These are phyloP conservation scores for Sardinella longiceps DNA, from an alignment of 2,797 vertebrate species.

Conservation along the genomic window DNA sequence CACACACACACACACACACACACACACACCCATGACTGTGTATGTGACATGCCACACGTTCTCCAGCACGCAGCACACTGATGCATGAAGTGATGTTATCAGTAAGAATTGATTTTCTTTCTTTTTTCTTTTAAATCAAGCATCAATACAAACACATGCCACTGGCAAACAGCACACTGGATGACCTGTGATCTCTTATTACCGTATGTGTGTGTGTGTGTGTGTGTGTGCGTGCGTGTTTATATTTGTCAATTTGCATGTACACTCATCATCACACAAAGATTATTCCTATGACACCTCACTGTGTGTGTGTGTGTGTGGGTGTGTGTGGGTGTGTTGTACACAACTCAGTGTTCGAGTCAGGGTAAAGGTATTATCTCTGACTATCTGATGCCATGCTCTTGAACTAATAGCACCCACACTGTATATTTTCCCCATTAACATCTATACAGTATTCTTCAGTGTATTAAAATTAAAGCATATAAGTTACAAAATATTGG, in stretches of 20 bases:
- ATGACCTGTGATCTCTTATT: background rate
- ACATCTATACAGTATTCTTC: background rate
- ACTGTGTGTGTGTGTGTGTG: background rate
- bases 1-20: background rate
- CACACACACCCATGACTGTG: background rate
- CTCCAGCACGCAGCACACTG: background rate
- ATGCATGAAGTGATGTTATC: background rate
- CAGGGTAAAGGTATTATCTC: no score
- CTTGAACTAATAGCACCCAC: background rate
- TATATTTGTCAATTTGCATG: no score
- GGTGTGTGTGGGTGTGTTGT: background rate
- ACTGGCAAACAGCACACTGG: background rate
- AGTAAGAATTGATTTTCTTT: background rate
- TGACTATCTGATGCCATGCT: background rate
- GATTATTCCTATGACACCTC: no score
- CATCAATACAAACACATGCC: background rate
- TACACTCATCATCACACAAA: no score
- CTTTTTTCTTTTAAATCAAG: no score
- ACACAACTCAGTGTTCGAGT: conserved; percentile 3
- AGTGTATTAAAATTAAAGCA: background rate
- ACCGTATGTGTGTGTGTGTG: background rate
- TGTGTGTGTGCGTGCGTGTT: background rate
- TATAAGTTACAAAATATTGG: background rate
- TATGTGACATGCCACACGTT: background rate
- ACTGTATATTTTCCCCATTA: background rate